phyloP scores from a whole-genome alignment of 2,888 invertebrate species.

The Cataglyphis altisquamis region DNA sequence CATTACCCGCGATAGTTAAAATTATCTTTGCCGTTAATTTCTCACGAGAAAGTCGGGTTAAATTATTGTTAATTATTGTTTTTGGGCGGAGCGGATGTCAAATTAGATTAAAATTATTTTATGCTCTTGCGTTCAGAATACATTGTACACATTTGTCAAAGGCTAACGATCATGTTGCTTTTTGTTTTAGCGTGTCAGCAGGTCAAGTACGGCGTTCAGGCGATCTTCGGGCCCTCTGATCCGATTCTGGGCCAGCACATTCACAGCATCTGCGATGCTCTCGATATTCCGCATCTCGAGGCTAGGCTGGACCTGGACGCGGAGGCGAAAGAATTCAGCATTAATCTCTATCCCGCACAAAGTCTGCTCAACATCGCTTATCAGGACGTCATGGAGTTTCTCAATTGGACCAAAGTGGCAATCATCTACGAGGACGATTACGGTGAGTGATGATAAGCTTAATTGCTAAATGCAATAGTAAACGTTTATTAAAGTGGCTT shows the following conservation, averaged over 20 bases:
- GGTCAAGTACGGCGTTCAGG: conserved; percentile 90
- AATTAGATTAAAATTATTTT: not conserved
- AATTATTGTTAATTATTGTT: not conserved
- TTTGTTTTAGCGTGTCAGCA: conserved; percentile 90
- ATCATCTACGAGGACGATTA: conserved; percentile 93
- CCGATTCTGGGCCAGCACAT: conserved; percentile 91
- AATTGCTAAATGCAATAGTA: not conserved
- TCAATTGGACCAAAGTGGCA: conserved; percentile 94
- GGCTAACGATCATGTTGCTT: not conserved
- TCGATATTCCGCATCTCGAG: conserved; percentile 93
- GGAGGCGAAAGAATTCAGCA: conserved; percentile 89
- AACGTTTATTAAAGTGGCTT: not conserved
- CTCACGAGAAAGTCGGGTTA: not conserved
- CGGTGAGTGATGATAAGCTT: conserved; percentile 86
- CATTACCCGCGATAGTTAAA: conserved; percentile 33
- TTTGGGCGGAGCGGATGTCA: not conserved
- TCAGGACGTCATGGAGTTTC: conserved; percentile 91
- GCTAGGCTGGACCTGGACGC: conserved; percentile 89
- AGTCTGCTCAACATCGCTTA: conserved; percentile 91
- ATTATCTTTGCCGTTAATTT: not conserved
- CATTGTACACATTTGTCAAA: not conserved
- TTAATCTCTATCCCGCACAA: conserved; percentile 93
- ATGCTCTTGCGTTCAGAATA: not conserved
- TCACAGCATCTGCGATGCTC: conserved; percentile 93
- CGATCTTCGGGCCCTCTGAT: conserved; percentile 93